Base-by-base conservation (phyloP, 1,140 invertebrate genomes). In the Macrosteles quadrilineatus region DNA sequence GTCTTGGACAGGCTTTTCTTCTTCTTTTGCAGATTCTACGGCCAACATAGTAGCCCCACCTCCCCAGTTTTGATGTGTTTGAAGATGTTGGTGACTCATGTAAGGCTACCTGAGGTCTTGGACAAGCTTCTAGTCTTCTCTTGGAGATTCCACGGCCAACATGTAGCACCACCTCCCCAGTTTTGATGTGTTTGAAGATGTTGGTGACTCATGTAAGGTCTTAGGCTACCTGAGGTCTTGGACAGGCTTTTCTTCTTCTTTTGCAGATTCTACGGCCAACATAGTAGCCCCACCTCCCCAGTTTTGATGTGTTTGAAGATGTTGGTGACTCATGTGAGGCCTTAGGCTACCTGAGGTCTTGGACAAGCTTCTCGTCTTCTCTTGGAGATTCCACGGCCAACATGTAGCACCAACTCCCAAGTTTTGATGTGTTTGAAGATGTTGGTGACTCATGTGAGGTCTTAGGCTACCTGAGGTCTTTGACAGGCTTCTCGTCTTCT, bases 231-330 rank as follows among this genome's bases (percentile, higher is more conserved):
- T 89, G 86, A 6, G 55, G 70, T 50, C 53, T 59, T 43, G 43
- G 32, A 32, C 25, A 62, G 11, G 72, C 31, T 62, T 83, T 82
- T 19, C 80, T 74, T 66, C 80, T 80, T 63, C 81, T 80, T 65
- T 76, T 81, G 2, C 79, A 75, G 45, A 83, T 76, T 59, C 92
- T 85, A 78, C 93, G 85, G 72, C 90, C 87, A 74, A 96, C 87
- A 77, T 92, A n/a, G 90, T 55, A 98, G 82, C 69, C 90, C 85
- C 50, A 98, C 90, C 78, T 92, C 87, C 40, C 94, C 94, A 76
- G 87, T 87, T 80, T 93, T 93, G 66, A 97, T 90, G 79, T 90
- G 88, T 78, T 96, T 95, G 81, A 98, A 97, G 76, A 94, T 87
- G 66, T 87, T 85, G 76, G 97, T 93, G 21, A 93, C 95, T n/a